These are phyloP conservation scores for Crambe crambe DNA, from an alignment of 37 sponge, comb jelly and placozoan species.

Conservation along the genomic window DNA sequence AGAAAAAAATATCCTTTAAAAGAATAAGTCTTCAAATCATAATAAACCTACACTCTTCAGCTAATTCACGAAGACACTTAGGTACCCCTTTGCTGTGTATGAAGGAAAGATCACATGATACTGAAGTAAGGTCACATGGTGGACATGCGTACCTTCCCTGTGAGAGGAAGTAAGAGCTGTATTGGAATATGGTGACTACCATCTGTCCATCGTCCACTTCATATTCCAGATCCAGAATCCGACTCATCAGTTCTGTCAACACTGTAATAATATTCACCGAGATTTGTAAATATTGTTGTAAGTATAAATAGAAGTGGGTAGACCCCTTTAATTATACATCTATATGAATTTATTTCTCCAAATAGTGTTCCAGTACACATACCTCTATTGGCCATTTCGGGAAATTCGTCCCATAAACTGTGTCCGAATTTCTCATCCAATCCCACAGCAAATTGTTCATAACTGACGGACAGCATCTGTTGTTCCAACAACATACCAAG, in stretches of 20 bases:
- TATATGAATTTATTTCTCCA: neutral
- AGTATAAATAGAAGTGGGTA: neutral
- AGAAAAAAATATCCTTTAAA: neutral
- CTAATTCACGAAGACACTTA: conserved; percentile 37
- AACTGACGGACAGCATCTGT: conserved; percentile 48
- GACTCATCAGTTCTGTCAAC: conserved; percentile 46
- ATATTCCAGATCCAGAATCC: conserved; percentile 63
- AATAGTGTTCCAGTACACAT: neutral
- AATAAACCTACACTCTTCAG: conserved; percentile 45
- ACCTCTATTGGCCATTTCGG: conserved; percentile 69
- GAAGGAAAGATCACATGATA: neutral
- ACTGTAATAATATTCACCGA: conserved; percentile 24
- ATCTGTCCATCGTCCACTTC: conserved; percentile 52
- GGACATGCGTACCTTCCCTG: conserved; percentile 20
- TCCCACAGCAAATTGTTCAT: conserved; percentile 51
- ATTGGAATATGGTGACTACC: conserved; percentile 74
- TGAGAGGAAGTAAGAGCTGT: conserved; percentile 43
- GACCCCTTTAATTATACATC: neutral
- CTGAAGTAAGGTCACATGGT: neutral
- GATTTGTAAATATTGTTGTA: neutral
- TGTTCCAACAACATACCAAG: too few relatives aligned
- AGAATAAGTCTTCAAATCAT: neutral
- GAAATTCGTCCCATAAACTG: conserved; percentile 50
- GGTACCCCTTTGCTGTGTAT: conserved; percentile 19
- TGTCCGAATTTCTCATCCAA: conserved; percentile 59